These are phyloP conservation scores for Rhagoletis zephyria DNA, from an alignment of 1,140 invertebrate genomes.

Conservation along the genomic window DNA sequence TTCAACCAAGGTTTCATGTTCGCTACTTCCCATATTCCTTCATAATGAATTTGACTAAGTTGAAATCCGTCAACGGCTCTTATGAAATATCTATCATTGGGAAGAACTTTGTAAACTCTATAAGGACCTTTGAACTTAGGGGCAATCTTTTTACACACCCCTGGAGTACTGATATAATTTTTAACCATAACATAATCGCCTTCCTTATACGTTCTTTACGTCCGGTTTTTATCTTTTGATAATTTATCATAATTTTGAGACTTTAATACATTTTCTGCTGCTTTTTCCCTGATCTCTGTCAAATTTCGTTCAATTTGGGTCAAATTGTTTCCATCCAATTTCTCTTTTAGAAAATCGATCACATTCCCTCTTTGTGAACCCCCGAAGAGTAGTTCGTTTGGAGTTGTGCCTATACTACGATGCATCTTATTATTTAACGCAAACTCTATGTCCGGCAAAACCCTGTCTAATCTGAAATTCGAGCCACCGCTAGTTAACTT, in stretches of 20 bases:
- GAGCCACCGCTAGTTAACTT: neutral
- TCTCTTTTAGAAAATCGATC: slow-evolving; percentile 29
- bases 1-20: slow-evolving; percentile 13
- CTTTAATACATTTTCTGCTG: neutral
- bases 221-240: neutral
- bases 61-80: slow-evolving; percentile 4
- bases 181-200: slow-evolving; percentile 1
- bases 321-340: neutral
- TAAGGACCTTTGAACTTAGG: neutral
- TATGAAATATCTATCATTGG: neutral
- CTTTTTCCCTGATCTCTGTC: slow-evolving; percentile 19
- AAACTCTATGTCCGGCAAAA: neutral
- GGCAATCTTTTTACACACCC: slow-evolving; percentile 8
- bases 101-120: neutral
- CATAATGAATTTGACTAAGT: neutral
- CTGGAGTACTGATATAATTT: neutral
- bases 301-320: slow-evolving; percentile 3
- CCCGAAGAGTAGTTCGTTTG: slow-evolving; percentile 45
- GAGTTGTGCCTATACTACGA: slow-evolving; percentile 29
- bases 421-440: slow-evolving; percentile 45
- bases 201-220: neutral
- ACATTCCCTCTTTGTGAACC: slow-evolving; percentile 1
- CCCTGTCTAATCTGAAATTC: neutral
- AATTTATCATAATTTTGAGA: slow-evolving; percentile 46
- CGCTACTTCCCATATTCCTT: slow-evolving; percentile 9